These are phyloP conservation scores for Choristoneura rosaceana DNA, from an alignment of 2,888 invertebrate genomes.

Conservation along the genomic window DNA sequence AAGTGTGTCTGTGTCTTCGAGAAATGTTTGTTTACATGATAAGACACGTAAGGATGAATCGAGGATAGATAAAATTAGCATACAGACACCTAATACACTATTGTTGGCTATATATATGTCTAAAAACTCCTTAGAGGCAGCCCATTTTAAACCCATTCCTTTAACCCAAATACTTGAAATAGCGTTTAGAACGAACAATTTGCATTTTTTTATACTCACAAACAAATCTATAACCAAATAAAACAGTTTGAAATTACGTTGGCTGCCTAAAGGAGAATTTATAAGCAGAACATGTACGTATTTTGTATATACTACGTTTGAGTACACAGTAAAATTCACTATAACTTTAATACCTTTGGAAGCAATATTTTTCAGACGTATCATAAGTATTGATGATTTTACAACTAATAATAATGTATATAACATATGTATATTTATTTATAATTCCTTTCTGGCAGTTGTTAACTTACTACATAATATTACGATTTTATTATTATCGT, in stretches of 20 bases:
- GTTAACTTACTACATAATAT: constrained; percentile 78
- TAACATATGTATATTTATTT: constrained; percentile 82
- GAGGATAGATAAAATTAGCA: constrained; percentile 24
- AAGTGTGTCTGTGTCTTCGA: too few relatives aligned
- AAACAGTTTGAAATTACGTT: neutral
- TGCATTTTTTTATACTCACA: neutral
- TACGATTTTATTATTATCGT: constrained; percentile 7
- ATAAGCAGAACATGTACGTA: constrained; percentile 48
- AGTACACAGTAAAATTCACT: constrained; percentile 62
- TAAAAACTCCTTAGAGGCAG: constrained; percentile 54
- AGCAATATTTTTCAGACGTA: constrained; percentile 79
- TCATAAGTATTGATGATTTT: constrained; percentile 77
- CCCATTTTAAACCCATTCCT: constrained; percentile 36
- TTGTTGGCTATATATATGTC: constrained; percentile 25
- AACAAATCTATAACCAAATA: constrained; percentile 8
- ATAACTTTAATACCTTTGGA: constrained; percentile 73
- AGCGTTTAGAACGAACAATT: neutral
- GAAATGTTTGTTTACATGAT: too few relatives aligned
- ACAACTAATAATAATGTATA: constrained; percentile 77
- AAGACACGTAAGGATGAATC: too few relatives aligned
- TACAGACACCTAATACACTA: constrained; percentile 31
- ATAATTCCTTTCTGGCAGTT: constrained; percentile 63
- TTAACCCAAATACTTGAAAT: constrained; percentile 15
- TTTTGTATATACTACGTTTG: constrained; percentile 39
- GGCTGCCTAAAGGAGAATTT: constrained; percentile 59